Conservation (phyloP, 1,140 invertebrate species). For the Drosophila azteca region DNA sequence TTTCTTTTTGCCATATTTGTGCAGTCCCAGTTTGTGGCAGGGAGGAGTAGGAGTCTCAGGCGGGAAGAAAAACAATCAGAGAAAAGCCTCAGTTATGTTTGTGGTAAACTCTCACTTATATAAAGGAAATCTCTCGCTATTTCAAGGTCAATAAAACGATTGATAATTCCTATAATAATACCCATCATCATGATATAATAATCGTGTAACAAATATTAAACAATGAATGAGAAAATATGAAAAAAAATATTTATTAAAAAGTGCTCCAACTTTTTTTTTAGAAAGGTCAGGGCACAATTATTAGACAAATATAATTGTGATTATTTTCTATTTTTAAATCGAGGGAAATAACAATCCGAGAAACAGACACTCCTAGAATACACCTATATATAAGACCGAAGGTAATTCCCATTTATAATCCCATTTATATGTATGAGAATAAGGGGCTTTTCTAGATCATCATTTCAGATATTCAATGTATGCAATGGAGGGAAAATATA, state of each 20-base stretch:
- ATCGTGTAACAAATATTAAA: slow-evolving; percentile 9
- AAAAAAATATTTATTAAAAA: slow-evolving; percentile 1
- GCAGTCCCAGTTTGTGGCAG: slow-evolving; percentile 34
- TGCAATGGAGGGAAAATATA: slow-evolving; percentile 16
- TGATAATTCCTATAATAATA: slow-evolving; percentile 5
- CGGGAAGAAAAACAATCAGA: slow-evolving; percentile 32
- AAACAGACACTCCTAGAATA: slow-evolving; percentile 2
- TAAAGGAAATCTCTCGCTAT: slow-evolving; percentile 3
- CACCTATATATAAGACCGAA: background rate
- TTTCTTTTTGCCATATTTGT: slow-evolving; percentile 73
- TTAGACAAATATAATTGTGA: slow-evolving; percentile 25
- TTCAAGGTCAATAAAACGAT: slow-evolving; percentile 32
- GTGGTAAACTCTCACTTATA: slow-evolving; percentile 19
- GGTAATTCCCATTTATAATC: slow-evolving; percentile 46
- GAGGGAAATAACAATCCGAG: slow-evolving; percentile 20
- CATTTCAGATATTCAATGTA: slow-evolving; percentile 2
- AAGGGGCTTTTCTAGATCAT: slow-evolving; percentile 26
- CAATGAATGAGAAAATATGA: slow-evolving; percentile 19
- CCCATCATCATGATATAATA: slow-evolving; percentile 44
- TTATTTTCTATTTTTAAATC: slow-evolving; percentile 31
- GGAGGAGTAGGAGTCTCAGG: slow-evolving; percentile 37
- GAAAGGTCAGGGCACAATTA: slow-evolving; percentile 37
- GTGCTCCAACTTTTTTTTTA: slow-evolving; percentile 34
- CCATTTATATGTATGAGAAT: background rate
- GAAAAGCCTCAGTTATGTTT: slow-evolving; percentile 29